A percentile compares a stretch with the other conserved stretches of the same genome.
phyloP scores from a whole-genome alignment of 2,888 invertebrate genomes.

The Megalurothrips usitatus region DNA sequence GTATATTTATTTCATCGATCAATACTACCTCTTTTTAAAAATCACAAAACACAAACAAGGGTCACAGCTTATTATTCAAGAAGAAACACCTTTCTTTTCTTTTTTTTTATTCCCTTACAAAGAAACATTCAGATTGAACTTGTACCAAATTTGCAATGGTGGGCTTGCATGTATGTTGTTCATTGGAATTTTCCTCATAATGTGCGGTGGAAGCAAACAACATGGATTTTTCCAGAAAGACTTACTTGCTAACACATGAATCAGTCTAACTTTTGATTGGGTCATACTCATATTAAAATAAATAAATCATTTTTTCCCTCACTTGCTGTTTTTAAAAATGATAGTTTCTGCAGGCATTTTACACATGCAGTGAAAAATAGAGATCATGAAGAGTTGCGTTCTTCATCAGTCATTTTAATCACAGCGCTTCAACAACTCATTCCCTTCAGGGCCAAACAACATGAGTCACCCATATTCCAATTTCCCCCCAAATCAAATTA shows the following conservation, averaged over 20 bases:
- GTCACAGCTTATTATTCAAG: neutral
- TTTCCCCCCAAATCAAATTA: neutral
- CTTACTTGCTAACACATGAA: no score
- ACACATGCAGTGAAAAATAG: neutral
- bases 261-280: no score
- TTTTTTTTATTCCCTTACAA: no score
- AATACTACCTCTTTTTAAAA: neutral
- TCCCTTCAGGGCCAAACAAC: neutral
- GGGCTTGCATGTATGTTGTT: no score
- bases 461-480: neutral
- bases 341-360: neutral
- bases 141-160: neutral
- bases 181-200: no score
- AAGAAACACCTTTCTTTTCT: neutral
- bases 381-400: neutral
- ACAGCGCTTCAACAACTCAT: neutral
- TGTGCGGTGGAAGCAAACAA: no score
- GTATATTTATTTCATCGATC: no score
- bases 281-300: no score
- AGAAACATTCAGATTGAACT: no score
- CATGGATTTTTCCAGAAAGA: no score
- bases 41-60: neutral
- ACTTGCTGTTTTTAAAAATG: neutral
- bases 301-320: no score
- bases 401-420: conserved; percentile 1